phyloP scores from a whole-genome alignment of 1,140 invertebrate species.

The Philaenus spumarius region DNA sequence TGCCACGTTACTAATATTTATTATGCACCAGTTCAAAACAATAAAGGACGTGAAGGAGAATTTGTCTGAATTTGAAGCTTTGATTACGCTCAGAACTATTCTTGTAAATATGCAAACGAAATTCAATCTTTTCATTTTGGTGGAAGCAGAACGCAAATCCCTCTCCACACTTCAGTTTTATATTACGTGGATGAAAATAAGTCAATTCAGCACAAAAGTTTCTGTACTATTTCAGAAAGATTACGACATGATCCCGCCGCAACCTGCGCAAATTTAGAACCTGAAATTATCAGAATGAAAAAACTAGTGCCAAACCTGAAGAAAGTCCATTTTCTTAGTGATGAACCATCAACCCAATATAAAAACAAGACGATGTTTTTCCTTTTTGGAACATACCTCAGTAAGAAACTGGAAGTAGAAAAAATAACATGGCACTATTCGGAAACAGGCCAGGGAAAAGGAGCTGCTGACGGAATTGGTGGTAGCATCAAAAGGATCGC shows the following conservation, averaged over 20 bases:
- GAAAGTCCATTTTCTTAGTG: constrained; percentile 11
- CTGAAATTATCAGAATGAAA: constrained; percentile 30
- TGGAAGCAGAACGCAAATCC: constrained; percentile 15
- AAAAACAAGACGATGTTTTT: constrained; percentile 22
- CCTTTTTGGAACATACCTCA: constrained; percentile 13
- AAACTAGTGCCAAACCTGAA: constrained; percentile 21
- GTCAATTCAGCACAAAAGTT: constrained; percentile 27
- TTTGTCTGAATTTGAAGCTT: too few species aligned
- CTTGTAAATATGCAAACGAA: constrained; percentile 18
- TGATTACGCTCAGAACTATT: constrained; percentile 14
- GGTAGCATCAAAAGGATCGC: constrained; percentile 25
- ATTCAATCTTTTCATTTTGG: too few species aligned
- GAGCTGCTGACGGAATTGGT: constrained; percentile 29
- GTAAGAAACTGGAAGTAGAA: constrained; percentile 18
- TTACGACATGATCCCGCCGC: constrained; percentile 32
- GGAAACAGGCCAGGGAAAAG: constrained; percentile 29
- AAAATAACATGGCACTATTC: constrained; percentile 24
- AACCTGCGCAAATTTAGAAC: constrained; percentile 36
- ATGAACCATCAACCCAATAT: constrained; percentile 10
- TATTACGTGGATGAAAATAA: constrained; percentile 12
- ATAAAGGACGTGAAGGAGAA: too few species aligned
- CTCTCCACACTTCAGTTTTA: constrained; percentile 16
- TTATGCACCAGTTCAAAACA: neutral
- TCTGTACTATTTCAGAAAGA: constrained; percentile 38
- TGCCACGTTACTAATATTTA: neutral